Evolutionary conservation across 2,113 vertebrate species (phyloP), one percentile per base, ranked within the genome.

Genomic region (Varanus komodoensis): DNA sequence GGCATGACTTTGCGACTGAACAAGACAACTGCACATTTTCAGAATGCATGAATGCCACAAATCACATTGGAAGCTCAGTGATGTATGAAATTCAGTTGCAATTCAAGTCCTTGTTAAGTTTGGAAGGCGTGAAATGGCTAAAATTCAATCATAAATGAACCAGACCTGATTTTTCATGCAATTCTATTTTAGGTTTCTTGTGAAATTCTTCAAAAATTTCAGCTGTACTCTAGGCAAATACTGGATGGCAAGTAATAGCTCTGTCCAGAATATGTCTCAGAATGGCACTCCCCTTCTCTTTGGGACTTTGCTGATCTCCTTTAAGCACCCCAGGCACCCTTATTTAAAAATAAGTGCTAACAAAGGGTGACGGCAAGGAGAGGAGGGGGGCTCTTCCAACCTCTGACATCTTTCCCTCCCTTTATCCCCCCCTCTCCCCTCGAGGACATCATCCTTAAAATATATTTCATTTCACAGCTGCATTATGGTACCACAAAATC

Each of bases 401-500:
- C 84, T 52, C 25, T 8, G 91, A 91, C 89, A 57, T 78, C 57
- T 71, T 52, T 90, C 92, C 54, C 89, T 81, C 91, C 88, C 71
- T 61, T 90, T 77, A 90, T 88, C 94, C 92, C 91, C 92, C 91
- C 90, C 89, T 93, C 97, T 95, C 97, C 97, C 96, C 96, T 97
- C 95, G 96, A 97, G 97, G 97, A 97, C 97, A 98, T 97, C 97
- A 97, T 97, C 96, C 96, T 97, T 96, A 97, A 97, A 97, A 97
- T 96, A 97, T 98, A 98, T 97, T 97, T 98, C 97, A 98, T 97
- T 97, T 97, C 97, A 97, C 97, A 97, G 97, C 97, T 97, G 97
- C 97, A 98, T 98, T 97, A 98, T 97, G 97, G 97, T 97, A 97
- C 97, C 97, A 97, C 97, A 98, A 97, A 98, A 98, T 97, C 97